These are phyloP conservation scores for Protonibea diacanthus DNA, from an alignment of 2,797 vertebrate genomes.

Conservation along the genomic window DNA sequence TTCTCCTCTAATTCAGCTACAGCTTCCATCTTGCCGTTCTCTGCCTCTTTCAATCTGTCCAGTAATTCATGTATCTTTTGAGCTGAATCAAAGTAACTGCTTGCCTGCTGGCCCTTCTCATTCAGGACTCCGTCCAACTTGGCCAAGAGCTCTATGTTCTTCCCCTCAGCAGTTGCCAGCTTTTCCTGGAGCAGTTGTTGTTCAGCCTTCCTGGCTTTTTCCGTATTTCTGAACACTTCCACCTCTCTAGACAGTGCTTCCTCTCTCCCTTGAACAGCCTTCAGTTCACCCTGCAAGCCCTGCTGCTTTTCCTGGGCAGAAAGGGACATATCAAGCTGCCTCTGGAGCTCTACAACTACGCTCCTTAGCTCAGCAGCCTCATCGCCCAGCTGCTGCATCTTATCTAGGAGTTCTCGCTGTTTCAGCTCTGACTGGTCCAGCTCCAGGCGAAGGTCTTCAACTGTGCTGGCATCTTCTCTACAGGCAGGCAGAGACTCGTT, in stretches of 20 bases:
- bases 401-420: constrained; percentile 88
- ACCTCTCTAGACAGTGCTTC: constrained; percentile 82
- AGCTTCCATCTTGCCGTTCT: constrained; percentile 83
- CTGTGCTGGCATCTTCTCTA: constrained; percentile 79
- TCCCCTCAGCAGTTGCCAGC: constrained; percentile 79
- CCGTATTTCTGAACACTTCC: constrained; percentile 75
- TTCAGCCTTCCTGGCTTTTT: constrained; percentile 73
- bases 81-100: constrained; percentile 82
- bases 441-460: constrained; percentile 93
- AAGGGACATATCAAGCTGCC: constrained; percentile 87
- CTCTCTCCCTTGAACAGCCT: constrained; percentile 66
- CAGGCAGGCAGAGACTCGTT: constrained; percentile 78
- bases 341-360: constrained; percentile 87
- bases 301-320: constrained; percentile 82
- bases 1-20: constrained; percentile 79
- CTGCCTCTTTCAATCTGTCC: constrained; percentile 87
- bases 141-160: constrained; percentile 83
- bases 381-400: constrained; percentile 86
- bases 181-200: constrained; percentile 80
- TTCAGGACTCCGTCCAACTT: constrained; percentile 80
- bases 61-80: constrained; percentile 86
- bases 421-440: constrained; percentile 94
- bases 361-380: constrained; percentile 88
- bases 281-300: constrained; percentile 82
- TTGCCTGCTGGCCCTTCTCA: constrained; percentile 83